Evolutionary conservation across 2,888 invertebrate genomes (phyloP).

Genomic region (Eupithecia tripunctaria): DNA sequence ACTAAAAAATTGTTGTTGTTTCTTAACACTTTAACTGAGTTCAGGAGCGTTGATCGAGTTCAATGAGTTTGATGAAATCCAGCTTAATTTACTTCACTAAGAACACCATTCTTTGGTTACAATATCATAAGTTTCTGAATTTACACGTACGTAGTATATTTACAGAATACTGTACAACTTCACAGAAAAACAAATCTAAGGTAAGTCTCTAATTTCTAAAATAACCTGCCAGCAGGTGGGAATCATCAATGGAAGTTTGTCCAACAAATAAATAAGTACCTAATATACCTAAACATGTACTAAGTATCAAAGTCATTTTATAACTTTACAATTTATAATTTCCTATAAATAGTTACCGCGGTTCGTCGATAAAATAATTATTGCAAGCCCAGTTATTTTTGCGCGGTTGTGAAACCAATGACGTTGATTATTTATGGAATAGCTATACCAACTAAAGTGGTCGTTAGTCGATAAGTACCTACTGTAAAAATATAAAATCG

Average conservation of each 20-base stretch:
- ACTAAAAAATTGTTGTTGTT: background rate
- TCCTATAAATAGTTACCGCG: background rate
- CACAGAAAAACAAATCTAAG: background rate
- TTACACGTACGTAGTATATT: background rate
- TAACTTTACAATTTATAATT: background rate
- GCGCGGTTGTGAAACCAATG: background rate
- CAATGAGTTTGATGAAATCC: background rate
- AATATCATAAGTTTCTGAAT: background rate
- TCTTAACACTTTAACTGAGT: background rate
- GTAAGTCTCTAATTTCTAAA: background rate
- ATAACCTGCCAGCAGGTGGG: slow-evolving; percentile 1
- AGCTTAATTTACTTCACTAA: background rate
- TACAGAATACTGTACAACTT: slow-evolving; percentile 2
- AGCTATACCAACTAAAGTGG: background rate
- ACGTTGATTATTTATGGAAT: background rate
- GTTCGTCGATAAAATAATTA: background rate
- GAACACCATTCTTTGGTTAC: background rate
- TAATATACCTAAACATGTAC: background rate
- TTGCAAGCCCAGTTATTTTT: background rate
- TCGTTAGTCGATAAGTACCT: no score
- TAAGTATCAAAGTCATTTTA: background rate
- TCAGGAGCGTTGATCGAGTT: background rate
- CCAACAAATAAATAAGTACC: background rate
- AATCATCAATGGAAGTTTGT: background rate
- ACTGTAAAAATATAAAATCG: background rate